A percentile compares a stretch with the other conserved stretches of the same genome.
phyloP scores from a whole-genome alignment of 2,113 vertebrate species.

The Phylloscopus trochiloides region DNA sequence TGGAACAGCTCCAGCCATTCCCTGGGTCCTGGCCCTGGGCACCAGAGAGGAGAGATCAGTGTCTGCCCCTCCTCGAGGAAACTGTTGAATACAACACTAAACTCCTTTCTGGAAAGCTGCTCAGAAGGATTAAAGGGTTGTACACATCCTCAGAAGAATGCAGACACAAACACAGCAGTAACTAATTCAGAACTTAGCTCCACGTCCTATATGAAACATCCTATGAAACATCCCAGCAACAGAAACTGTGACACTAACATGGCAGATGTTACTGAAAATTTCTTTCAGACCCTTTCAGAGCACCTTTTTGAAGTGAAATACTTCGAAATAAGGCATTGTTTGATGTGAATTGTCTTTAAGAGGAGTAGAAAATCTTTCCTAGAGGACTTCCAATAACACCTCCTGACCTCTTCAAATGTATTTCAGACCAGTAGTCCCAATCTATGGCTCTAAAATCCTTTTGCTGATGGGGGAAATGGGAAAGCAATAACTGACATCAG shows the following conservation, averaged over 20 bases:
- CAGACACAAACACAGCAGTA: background rate
- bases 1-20: fast-evolving
- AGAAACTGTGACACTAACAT: background rate
- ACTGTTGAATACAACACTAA: background rate
- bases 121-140: background rate
- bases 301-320: background rate
- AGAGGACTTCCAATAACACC: background rate
- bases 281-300: background rate
- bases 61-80: background rate
- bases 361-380: background rate
- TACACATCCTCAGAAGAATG: background rate
- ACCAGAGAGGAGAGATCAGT: background rate
- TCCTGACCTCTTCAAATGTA: background rate
- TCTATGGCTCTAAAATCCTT: background rate
- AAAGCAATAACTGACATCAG: background rate
- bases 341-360: background rate
- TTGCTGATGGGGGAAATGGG: background rate
- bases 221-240: background rate
- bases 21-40: fast-evolving
- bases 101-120: background rate
- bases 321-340: background rate
- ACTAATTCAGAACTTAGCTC: background rate
- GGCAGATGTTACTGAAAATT: background rate
- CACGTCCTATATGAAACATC: background rate
- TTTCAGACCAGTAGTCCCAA: background rate